Evolutionary conservation across 1,140 invertebrate genomes (phyloP), one percentile per base, ranked within the genome.

Genomic region (Rhagoletis zephyria): DNA sequence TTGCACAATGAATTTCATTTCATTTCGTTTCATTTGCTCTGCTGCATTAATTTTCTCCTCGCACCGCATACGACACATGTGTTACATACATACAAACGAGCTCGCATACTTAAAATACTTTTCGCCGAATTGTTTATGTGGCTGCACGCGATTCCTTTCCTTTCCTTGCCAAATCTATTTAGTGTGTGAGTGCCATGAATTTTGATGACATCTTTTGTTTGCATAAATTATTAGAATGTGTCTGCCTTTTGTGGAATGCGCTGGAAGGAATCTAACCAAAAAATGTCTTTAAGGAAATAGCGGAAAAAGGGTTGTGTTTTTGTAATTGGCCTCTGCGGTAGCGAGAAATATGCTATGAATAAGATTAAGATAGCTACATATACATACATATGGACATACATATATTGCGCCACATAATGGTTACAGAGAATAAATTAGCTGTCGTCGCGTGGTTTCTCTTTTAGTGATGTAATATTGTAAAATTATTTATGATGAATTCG

Each of bases 11-110:
- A 89, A 89, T 89, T 87, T 85, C 61, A 48, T 85, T 85, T 85
- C 30, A 85, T 63, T 61, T 42, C 61, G 16, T 85, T 63, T 63
- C 56, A 63, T 85, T 85, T 85, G 87, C 30, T 89, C 74, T 88
- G 88, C 88, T 88, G 87, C 87, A 88, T 89, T 89, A 90, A 89
- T 89, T 89, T 88, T 90, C 87, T 90, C 89, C 90, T 91, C 91
- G 88, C 90, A 90, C 90, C 90, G 90, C 86, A 81, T 88, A 48
- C n/a, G 19, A 45, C 12, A 67, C 12, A 42, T 0, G 3, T 40
- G 64, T 14, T 16, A 63, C 64, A 30, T 65, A 65, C 16, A 40
- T n/a, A 30, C 19, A 30, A 30, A 30, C 30, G 30, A 30, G 16
- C 19, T 30, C 19, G 16, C 4, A 30, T 48, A 70, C 42, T 5